These are phyloP conservation scores for Tonatia bakeri DNA, from an alignment of 2,113 vertebrate species.

Conservation along the genomic window DNA sequence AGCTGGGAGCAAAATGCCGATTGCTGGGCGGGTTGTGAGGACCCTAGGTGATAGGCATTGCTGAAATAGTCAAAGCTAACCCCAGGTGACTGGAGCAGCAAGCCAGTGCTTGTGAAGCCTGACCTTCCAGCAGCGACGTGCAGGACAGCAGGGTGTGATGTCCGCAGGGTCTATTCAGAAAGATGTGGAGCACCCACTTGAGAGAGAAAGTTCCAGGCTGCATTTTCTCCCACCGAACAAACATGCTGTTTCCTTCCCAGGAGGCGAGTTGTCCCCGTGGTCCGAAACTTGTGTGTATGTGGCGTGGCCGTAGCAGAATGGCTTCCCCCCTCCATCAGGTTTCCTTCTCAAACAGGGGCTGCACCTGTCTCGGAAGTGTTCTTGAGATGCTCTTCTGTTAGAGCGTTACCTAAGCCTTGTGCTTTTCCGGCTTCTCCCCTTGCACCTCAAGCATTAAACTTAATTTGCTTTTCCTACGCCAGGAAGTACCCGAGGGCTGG, in stretches of 20 bases:
- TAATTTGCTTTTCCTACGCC: not conserved
- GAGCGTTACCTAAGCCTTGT: not conserved
- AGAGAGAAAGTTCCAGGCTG: not conserved
- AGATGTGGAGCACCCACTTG: not conserved
- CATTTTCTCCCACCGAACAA: not conserved
- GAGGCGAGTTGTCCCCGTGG: too few relatives aligned
- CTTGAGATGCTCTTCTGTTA: not conserved
- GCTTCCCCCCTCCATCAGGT: too few relatives aligned
- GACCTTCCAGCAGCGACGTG: fast-evolving
- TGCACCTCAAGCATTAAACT: not conserved
- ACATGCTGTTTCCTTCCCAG: not conserved
- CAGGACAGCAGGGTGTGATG: too few relatives aligned
- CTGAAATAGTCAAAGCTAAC: not conserved
- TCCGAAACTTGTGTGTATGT: not conserved
- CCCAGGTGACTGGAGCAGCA: fast-evolving
- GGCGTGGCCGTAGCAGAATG: not conserved
- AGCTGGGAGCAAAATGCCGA: not conserved
- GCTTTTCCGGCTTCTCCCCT: not conserved
- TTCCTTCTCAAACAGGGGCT: not conserved
- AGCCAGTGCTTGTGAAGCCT: not conserved
- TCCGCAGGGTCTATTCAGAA: not conserved
- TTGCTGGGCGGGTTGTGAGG: not conserved
- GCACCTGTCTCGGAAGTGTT: not conserved
- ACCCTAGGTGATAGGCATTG: not conserved
- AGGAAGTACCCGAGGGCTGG: not conserved